Evolutionary conservation across 1,140 invertebrate genomes (phyloP).

Genomic region (Dinoponera quadriceps): DNA sequence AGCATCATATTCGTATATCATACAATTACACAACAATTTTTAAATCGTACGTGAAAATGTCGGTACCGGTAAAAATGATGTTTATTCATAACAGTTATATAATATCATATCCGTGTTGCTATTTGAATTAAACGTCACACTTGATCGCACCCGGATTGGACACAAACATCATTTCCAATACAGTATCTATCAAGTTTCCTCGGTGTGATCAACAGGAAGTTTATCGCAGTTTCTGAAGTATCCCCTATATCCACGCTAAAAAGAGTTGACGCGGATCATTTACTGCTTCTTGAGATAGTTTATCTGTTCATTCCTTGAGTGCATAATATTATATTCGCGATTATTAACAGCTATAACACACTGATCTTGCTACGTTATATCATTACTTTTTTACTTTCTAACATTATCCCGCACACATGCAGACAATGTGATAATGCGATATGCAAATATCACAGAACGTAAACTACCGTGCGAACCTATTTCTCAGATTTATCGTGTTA

Average conservation of each 20-base stretch:
- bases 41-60: too few species aligned
- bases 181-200: neutral
- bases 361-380: constrained; percentile 26
- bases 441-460: neutral
- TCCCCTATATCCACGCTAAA: neutral
- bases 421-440: neutral
- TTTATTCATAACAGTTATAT: too few species aligned
- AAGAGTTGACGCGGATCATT: neutral
- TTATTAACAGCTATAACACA: neutral
- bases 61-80: too few species aligned
- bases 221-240: constrained; percentile 8
- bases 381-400: constrained; percentile 16
- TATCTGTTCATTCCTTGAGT: neutral
- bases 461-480: constrained; percentile 18
- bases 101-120: too few species aligned
- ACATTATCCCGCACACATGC: neutral
- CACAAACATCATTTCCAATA: neutral
- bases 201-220: neutral
- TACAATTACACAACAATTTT: too few species aligned
- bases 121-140: too few species aligned
- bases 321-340: constrained; percentile 20
- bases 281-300: constrained; percentile 26
- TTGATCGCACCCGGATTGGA: too few species aligned
- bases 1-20: too few species aligned
- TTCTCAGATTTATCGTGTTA: neutral